Percentiles rank a stretch among this genome's conserved stretches.
Conservation (phyloP, 2,888 invertebrate species). For the Achlya flavicornis region DNA sequence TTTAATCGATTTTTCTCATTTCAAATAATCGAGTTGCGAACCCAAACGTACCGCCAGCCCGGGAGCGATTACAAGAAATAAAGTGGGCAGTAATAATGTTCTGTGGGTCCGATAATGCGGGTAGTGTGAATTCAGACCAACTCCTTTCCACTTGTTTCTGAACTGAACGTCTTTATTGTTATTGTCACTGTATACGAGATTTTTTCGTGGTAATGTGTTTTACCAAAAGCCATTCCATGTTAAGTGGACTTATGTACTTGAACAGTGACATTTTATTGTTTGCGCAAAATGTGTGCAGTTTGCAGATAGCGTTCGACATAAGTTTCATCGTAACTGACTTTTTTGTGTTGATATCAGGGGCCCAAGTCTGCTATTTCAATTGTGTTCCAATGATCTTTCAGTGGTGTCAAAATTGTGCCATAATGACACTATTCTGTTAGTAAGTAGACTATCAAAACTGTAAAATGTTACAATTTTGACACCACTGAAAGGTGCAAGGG, state of each 20-base stretch:
- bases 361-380: too few species aligned
- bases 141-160: not conserved
- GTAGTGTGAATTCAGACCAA: conserved; percentile 1
- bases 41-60: not conserved
- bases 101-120: conserved; percentile 1
- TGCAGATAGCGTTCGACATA: too few species aligned
- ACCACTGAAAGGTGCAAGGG: too few species aligned
- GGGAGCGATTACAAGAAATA: not conserved
- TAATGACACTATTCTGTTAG: too few species aligned
- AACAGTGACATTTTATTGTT: not conserved
- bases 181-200: not conserved
- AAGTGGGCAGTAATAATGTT: conserved; percentile 4
- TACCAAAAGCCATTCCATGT: not conserved
- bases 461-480: too few species aligned
- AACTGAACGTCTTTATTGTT: not conserved
- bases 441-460: too few species aligned
- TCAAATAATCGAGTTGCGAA: not conserved
- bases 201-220: conserved; percentile 2
- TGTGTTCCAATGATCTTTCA: too few species aligned
- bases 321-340: too few species aligned
- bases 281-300: too few species aligned
- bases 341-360: too few species aligned
- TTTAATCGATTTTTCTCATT: not conserved
- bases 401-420: too few species aligned
- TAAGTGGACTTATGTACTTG: not conserved